Percentiles rank a stretch among this genome's conserved stretches.
Evolutionary conservation across 2,113 vertebrate species (phyloP).

Genomic region (Pelobates fuscus): DNA sequence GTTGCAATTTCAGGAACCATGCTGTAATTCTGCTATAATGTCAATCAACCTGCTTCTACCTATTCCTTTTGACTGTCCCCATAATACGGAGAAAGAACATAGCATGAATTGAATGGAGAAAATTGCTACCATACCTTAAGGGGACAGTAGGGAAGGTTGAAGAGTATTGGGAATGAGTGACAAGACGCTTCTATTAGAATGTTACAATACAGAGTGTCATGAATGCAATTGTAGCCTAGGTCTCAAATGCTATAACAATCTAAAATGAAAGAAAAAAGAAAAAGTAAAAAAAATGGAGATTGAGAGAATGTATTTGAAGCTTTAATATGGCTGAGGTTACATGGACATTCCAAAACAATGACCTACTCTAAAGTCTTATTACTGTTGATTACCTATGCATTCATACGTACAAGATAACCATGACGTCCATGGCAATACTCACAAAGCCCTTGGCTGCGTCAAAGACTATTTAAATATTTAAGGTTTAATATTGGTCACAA

Average conservation of each 20-base stretch:
- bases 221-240: slow-evolving; percentile 52
- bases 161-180: slow-evolving; percentile 51
- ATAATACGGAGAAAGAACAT: slow-evolving; percentile 54
- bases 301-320: not conserved
- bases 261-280: not conserved
- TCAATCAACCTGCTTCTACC: slow-evolving; percentile 54
- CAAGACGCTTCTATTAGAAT: slow-evolving; percentile 52
- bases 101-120: slow-evolving; percentile 51
- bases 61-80: slow-evolving; percentile 53
- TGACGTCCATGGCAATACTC: no score
- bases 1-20: slow-evolving; percentile 55
- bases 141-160: slow-evolving; percentile 51
- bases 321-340: not conserved
- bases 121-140: slow-evolving; percentile 34
- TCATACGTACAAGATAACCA: no score
- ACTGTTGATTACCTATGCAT: no score
- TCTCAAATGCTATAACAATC: not conserved
- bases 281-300: not conserved
- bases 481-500: no score
- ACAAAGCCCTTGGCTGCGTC: no score
- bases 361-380: no score
- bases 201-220: slow-evolving; percentile 43
- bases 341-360: no score
- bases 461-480: no score
- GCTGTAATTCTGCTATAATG: slow-evolving; percentile 56